Conservation (phyloP, 2,113 vertebrate genomes). For the Nymphicus hollandicus region DNA sequence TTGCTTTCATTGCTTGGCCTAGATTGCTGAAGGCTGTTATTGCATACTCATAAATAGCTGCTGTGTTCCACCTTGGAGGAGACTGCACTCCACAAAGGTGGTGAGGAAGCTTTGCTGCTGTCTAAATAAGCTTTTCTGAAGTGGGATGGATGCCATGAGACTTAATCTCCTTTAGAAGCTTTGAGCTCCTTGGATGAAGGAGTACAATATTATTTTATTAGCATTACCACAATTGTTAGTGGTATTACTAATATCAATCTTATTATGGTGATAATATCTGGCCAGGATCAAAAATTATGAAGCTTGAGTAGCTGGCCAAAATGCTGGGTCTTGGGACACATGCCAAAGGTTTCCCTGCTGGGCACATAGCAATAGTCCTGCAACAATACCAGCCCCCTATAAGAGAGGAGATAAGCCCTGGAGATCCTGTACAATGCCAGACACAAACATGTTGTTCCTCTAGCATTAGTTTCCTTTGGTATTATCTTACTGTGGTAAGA, state of each 20-base stretch:
- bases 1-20: slow-evolving; percentile 7
- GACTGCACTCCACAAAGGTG: not conserved
- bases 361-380: not conserved
- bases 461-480: not conserved
- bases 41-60: slow-evolving; percentile 29
- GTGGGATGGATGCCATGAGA: slow-evolving; percentile 19
- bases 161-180: slow-evolving; percentile 13
- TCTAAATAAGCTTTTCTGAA: slow-evolving; percentile 19
- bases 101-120: not conserved
- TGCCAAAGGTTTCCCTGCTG: not conserved
- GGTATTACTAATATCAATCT: slow-evolving; percentile 30
- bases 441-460: not conserved
- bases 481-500: not conserved
- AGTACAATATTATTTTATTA: slow-evolving; percentile 36
- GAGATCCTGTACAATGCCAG: not conserved
- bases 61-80: slow-evolving; percentile 27
- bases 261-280: not conserved
- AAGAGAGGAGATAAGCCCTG: not conserved
- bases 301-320: not conserved
- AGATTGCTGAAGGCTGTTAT: not conserved
- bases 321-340: not conserved
- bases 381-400: accelerated
- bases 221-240: not conserved
- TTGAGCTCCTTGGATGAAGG: not conserved
- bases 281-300: not conserved